phyloP scores from a whole-genome alignment of 1,140 invertebrate genomes.

The Calephelis virginiensis region DNA sequence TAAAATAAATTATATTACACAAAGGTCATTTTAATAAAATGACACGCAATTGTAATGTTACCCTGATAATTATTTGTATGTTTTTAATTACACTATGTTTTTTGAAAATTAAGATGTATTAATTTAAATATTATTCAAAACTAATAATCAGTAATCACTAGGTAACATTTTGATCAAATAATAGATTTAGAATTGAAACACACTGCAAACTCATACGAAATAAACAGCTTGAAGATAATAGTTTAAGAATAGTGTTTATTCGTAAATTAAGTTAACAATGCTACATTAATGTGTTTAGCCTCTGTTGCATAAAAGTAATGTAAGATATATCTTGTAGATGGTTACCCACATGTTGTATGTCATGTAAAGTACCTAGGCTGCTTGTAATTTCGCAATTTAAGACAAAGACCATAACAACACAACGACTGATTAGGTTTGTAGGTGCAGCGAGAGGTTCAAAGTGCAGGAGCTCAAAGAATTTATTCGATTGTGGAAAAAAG shows the following conservation, averaged over 20 bases:
- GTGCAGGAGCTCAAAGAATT: background rate
- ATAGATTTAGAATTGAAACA: background rate
- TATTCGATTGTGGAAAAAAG: background rate
- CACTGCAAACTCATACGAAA: background rate
- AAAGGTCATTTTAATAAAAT: too few species aligned
- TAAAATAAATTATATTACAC: too few species aligned
- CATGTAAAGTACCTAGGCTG: background rate
- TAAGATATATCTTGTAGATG: background rate
- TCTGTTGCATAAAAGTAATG: background rate
- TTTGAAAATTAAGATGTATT: too few species aligned
- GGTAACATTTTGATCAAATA: background rate
- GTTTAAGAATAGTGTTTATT: background rate
- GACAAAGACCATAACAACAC: background rate
- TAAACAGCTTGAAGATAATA: conserved; percentile 3
- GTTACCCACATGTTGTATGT: background rate
- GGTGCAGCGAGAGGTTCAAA: background rate
- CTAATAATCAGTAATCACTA: background rate
- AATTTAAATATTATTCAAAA: background rate
- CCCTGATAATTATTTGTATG: too few species aligned
- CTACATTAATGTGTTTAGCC: background rate
- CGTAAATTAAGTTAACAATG: background rate
- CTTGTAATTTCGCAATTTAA: background rate
- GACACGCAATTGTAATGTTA: too few species aligned
- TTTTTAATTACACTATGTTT: too few species aligned
- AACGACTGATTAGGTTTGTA: conserved; percentile 24